Evolutionary conservation across 35 echinoderm and acorn worm species (phyloP).

Genomic region (Hemicentrotus pulcherrimus): DNA sequence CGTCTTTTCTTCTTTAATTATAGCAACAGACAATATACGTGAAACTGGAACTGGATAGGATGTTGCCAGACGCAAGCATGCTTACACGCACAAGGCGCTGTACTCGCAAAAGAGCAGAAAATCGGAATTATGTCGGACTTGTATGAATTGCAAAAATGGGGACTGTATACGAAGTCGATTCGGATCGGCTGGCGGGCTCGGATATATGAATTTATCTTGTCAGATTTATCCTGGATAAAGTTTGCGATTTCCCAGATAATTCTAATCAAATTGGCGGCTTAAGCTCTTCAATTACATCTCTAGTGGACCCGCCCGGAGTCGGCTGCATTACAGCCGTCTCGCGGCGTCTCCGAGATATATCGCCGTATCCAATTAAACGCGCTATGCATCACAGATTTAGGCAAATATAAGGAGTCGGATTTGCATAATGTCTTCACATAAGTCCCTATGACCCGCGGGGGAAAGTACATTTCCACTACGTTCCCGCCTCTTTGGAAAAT

Average conservation of each 20-base stretch:
- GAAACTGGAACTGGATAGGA: too few relatives aligned
- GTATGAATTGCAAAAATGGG: background rate
- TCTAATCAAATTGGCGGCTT: background rate
- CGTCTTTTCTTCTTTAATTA: too few relatives aligned
- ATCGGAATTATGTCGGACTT: background rate
- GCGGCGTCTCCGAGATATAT: background rate
- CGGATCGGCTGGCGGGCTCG: background rate
- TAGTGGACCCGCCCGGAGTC: background rate
- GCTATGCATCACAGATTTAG: constrained; percentile 8
- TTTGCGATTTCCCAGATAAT: constrained; percentile 12
- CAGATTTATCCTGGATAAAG: constrained; percentile 12
- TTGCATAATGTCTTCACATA: constrained; percentile 30
- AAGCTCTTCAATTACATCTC: background rate
- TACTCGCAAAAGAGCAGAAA: background rate
- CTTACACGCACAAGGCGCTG: background rate
- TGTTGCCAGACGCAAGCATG: background rate
- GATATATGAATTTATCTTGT: background rate
- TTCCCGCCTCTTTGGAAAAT: background rate
- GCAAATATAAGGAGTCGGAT: constrained; percentile 9
- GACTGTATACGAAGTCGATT: background rate
- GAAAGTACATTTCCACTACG: constrained; percentile 10
- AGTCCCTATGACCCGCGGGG: background rate
- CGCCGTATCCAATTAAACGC: constrained; percentile 29
- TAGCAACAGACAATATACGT: too few relatives aligned
- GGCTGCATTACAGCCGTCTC: background rate